Percentiles rank a stretch among this genome's conserved stretches.
These are phyloP conservation scores for Teleiodes luculella DNA, from an alignment of 2,888 invertebrate species.

Conservation along the genomic window DNA sequence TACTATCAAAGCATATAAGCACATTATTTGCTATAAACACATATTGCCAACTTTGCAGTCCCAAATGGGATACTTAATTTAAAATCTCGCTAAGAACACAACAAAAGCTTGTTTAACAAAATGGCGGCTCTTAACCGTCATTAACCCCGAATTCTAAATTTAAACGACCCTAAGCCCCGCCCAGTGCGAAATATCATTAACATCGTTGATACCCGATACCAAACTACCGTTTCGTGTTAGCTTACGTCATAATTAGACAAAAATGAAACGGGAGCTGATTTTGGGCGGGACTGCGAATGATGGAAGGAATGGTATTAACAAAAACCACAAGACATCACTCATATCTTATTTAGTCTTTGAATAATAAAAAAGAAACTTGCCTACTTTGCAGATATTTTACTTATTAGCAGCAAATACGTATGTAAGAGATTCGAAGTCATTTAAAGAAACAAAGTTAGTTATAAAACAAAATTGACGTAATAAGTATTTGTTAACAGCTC, in stretches of 20 bases:
- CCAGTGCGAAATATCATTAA: slow-evolving; percentile 46
- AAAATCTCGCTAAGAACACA: slow-evolving; percentile 12
- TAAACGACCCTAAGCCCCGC: slow-evolving; percentile 35
- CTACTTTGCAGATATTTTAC: too few species aligned
- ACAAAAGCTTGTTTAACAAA: slow-evolving; percentile 32
- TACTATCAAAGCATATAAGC: too few species aligned
- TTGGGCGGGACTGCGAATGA: slow-evolving; percentile 31
- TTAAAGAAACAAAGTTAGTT: too few species aligned
- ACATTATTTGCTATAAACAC: too few species aligned
- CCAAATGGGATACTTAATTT: too few species aligned
- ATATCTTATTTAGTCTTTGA: not conserved
- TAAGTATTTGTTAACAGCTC: too few species aligned
- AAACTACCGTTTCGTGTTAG: slow-evolving; percentile 51
- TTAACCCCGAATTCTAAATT: slow-evolving; percentile 38
- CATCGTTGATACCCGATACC: slow-evolving; percentile 32
- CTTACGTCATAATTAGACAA: slow-evolving; percentile 57
- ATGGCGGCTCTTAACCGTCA: slow-evolving; percentile 29
- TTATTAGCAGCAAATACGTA: too few species aligned
- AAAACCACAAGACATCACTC: slow-evolving; percentile 6
- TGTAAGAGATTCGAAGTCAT: too few species aligned
- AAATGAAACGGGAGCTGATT: slow-evolving; percentile 32
- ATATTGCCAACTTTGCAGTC: too few species aligned
- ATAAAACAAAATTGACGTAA: too few species aligned
- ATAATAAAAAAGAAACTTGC: not conserved
- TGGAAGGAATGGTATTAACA: not conserved